These are phyloP conservation scores for Spermophilus dauricus DNA, from an alignment of 2,113 vertebrate species.

Conservation along the genomic window DNA sequence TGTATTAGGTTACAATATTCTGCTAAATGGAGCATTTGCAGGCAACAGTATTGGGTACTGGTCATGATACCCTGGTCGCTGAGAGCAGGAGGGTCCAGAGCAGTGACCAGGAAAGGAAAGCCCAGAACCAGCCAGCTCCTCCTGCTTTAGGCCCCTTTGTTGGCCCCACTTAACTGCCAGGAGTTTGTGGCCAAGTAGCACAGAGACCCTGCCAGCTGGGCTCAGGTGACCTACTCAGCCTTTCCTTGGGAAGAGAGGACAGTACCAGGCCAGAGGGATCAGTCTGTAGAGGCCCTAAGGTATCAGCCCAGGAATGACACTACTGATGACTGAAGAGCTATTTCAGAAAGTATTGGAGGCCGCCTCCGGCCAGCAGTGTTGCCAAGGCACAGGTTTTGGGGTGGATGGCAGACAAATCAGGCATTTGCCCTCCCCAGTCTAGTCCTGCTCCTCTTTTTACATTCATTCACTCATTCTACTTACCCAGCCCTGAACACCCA, in stretches of 20 bases:
- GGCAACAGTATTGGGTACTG: neutral
- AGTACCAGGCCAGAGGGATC: neutral
- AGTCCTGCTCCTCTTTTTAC: neutral
- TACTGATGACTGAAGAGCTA: neutral
- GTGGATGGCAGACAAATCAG: neutral
- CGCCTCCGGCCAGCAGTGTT: neutral
- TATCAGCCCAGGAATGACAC: neutral
- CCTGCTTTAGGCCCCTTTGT: neutral
- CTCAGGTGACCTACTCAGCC: neutral
- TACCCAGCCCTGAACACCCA: conserved; percentile 18
- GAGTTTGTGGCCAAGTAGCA: neutral
- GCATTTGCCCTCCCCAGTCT: neutral
- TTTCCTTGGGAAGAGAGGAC: neutral
- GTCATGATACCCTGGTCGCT: neutral
- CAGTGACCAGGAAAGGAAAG: conserved; percentile 9
- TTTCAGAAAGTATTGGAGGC: neutral
- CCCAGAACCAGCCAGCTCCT: neutral
- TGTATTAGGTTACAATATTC: neutral
- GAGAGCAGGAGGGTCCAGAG: neutral
- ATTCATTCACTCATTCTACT: neutral
- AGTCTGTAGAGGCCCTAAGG: neutral
- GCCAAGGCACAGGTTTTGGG: neutral
- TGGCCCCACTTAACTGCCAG: neutral
- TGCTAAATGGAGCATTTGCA: neutral
- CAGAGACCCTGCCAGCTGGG: neutral